A percentile compares a stretch with the other conserved stretches of the same genome.
These are phyloP conservation scores for Drosophila rufa DNA, from an alignment of 1,140 invertebrate species.

Conservation along the genomic window DNA sequence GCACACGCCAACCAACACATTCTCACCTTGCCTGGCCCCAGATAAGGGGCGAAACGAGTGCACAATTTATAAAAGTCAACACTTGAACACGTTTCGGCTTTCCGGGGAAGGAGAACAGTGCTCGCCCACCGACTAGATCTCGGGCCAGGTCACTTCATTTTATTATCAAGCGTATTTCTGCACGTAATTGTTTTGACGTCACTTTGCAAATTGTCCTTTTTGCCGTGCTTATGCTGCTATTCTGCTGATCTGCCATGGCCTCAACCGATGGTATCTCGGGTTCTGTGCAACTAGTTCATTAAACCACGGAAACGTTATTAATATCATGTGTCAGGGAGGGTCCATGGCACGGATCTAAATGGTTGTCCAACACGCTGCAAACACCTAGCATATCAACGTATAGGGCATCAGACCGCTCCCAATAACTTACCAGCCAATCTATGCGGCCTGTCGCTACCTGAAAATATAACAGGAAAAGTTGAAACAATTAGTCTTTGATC, in stretches of 20 bases:
- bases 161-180: slow-evolving; percentile 81
- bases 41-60: slow-evolving; percentile 53
- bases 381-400: slow-evolving; percentile 52
- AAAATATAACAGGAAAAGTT: slow-evolving; percentile 23
- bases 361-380: slow-evolving; percentile 35
- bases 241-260: slow-evolving; percentile 2
- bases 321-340: slow-evolving; percentile 41
- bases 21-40: slow-evolving; percentile 25
- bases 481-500: slow-evolving; percentile 13
- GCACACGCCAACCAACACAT: slow-evolving; percentile 69
- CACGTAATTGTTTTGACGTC: slow-evolving; percentile 83
- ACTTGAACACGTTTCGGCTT: slow-evolving; percentile 77
- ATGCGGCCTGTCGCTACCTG: slow-evolving; percentile 15
- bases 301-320: slow-evolving; percentile 65
- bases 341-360: slow-evolving; percentile 21
- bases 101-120: slow-evolving; percentile 36
- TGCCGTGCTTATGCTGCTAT: neutral
- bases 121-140: neutral
- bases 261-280: slow-evolving; percentile 28
- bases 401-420: slow-evolving; percentile 1
- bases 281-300: slow-evolving; percentile 60
- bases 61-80: slow-evolving; percentile 83
- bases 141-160: slow-evolving; percentile 67
- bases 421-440: slow-evolving; percentile 20
- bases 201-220: slow-evolving; percentile 78